These are phyloP conservation scores for Formica selysi DNA, from an alignment of 1,140 invertebrate species.

Conservation along the genomic window DNA sequence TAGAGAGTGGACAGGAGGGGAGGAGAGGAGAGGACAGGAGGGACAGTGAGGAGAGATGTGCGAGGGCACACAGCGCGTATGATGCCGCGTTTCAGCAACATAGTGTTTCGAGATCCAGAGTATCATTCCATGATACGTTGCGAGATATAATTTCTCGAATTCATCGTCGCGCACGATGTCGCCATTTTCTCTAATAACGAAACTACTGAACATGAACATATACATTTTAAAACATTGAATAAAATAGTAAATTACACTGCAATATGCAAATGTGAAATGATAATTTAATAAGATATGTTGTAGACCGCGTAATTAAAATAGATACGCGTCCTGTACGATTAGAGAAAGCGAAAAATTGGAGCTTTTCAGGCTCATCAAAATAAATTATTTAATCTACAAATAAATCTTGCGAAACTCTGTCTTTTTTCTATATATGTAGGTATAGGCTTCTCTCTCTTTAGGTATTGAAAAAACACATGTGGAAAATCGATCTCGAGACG, in stretches of 20 bases:
- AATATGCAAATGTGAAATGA: neutral
- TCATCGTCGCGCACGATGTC: neutral
- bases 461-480: neutral
- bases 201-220: neutral
- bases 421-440: neutral
- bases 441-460: no score
- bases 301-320: neutral
- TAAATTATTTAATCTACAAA: neutral
- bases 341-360: no score
- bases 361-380: no score
- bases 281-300: neutral
- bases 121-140: neutral
- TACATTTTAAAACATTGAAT: neutral
- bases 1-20: neutral
- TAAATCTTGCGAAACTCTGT: neutral
- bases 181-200: slow-evolving; percentile 10
- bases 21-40: no score
- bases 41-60: neutral
- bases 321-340: neutral
- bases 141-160: neutral
- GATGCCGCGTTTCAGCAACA: slow-evolving; percentile 12
- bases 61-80: neutral
- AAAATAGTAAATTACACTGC: neutral
- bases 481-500: neutral
- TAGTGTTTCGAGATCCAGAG: slow-evolving; percentile 9